A percentile compares a stretch with the other conserved stretches of the same genome.
Evolutionary conservation across 1,140 invertebrate genomes (phyloP).

Genomic region (Drosophila nannoptera): DNA sequence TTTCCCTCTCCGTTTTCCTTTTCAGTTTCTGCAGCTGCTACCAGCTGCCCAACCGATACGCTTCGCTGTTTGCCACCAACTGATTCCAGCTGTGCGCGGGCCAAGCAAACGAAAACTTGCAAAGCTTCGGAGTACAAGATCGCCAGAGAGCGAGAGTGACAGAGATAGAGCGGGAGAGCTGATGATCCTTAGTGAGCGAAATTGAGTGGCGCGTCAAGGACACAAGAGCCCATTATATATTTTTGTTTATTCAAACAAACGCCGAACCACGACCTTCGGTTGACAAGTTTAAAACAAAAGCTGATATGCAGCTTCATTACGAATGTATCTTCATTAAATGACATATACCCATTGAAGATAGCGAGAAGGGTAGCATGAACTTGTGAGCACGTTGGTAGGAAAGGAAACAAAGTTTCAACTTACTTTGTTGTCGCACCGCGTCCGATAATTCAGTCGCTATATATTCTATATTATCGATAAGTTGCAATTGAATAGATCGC

Average conservation of each 20-base stretch:
- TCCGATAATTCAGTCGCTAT: no score
- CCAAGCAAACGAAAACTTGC: slow-evolving; percentile 29
- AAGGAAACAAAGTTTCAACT: not conserved
- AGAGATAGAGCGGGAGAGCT: not conserved
- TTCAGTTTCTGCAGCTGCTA: not conserved
- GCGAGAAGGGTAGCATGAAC: not conserved
- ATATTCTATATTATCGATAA: no score
- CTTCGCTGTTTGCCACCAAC: slow-evolving; percentile 41
- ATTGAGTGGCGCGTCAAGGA: slow-evolving; percentile 16
- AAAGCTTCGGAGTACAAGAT: slow-evolving; percentile 10
- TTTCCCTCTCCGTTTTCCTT: no score
- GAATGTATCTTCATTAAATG: not conserved
- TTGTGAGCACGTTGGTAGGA: not conserved
- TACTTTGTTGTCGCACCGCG: no score
- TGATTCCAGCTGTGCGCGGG: slow-evolving; percentile 32
- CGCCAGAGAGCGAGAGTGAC: slow-evolving; percentile 1
- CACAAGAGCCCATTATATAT: slow-evolving; percentile 28
- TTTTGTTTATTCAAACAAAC: slow-evolving; percentile 23
- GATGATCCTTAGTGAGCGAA: slow-evolving; percentile 27
- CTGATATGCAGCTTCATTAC: slow-evolving; percentile 22
- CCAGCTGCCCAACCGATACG: slow-evolving; percentile 44
- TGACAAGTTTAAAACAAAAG: slow-evolving; percentile 26
- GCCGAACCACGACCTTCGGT: slow-evolving; percentile 29
- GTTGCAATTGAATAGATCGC: no score
- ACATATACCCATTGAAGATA: not conserved